Evolutionary conservation across 2,797 vertebrate species (phyloP).

Genomic region (Sarcophilus harrisii): DNA sequence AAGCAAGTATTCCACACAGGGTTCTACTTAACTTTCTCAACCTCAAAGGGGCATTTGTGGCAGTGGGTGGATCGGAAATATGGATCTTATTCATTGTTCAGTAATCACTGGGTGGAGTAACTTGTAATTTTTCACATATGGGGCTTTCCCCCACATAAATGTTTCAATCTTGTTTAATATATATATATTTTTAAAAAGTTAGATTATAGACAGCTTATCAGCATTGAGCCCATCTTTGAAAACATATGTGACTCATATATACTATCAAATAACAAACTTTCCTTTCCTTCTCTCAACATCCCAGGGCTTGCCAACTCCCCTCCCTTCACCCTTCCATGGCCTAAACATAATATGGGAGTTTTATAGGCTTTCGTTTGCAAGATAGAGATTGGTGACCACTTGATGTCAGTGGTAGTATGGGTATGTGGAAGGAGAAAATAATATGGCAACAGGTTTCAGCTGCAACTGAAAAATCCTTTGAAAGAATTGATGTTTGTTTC

Average conservation of each 20-base stretch:
- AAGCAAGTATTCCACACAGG: constrained; percentile 4
- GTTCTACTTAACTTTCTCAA: constrained; percentile 41
- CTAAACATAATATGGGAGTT: neutral
- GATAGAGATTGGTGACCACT: neutral
- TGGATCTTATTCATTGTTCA: constrained; percentile 29
- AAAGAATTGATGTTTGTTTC: constrained; percentile 8
- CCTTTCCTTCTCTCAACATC: constrained; percentile 5
- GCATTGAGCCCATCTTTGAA: constrained; percentile 8
- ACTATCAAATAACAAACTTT: constrained; percentile 2
- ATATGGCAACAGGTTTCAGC: neutral
- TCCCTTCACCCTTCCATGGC: neutral
- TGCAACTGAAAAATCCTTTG: constrained; percentile 17
- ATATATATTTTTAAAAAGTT: neutral
- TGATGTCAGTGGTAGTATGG: neutral
- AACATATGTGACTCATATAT: neutral
- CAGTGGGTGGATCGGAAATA: constrained; percentile 43
- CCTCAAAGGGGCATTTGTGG: constrained; percentile 37
- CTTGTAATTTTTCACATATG: constrained; percentile 57
- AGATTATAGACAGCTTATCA: neutral
- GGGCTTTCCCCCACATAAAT: constrained; percentile 21
- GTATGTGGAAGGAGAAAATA: neutral
- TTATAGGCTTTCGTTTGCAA: neutral
- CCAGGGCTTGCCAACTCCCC: neutral
- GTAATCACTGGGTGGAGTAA: constrained; percentile 22
- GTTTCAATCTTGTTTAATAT: neutral